Percentiles rank a stretch among this genome's conserved stretches.
Evolutionary conservation across 1,140 invertebrate genomes (phyloP).

Genomic region (Lordiphosa collinella): DNA sequence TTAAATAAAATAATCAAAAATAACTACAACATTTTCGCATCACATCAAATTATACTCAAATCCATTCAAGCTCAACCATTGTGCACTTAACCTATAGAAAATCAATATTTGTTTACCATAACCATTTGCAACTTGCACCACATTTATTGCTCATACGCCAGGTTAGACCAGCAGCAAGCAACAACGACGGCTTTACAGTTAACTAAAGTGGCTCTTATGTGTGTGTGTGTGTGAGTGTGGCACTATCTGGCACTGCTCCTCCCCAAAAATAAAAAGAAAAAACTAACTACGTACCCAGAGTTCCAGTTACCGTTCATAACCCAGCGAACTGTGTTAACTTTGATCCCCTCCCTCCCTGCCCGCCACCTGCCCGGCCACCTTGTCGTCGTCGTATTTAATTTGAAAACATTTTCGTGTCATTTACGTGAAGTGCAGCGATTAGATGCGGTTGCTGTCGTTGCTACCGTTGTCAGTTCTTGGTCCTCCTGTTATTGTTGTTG

Average conservation of each 20-base stretch:
- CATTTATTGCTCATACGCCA: slow-evolving; percentile 33
- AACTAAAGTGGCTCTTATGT: slow-evolving; percentile 21
- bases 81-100: background rate
- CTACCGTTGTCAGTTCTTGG: background rate
- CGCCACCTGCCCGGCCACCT: background rate
- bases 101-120: slow-evolving; percentile 14
- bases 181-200: slow-evolving; percentile 26
- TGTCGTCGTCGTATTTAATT: slow-evolving; percentile 41
- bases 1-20: slow-evolving; percentile 1
- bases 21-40: background rate
- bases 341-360: background rate
- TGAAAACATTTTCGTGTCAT: slow-evolving; percentile 60
- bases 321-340: background rate
- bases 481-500: slow-evolving; percentile 6
- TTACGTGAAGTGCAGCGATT: slow-evolving; percentile 55
- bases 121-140: background rate
- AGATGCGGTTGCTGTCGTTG: slow-evolving; percentile 37
- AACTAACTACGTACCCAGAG: background rate
- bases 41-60: background rate
- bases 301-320: no score
- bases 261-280: background rate
- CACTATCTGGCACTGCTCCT: slow-evolving; percentile 3
- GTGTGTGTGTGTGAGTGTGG: slow-evolving; percentile 8
- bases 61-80: background rate
- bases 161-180: slow-evolving; percentile 8